phyloP scores from a whole-genome alignment of 2,888 invertebrate genomes.

The Drosophila mimica region DNA sequence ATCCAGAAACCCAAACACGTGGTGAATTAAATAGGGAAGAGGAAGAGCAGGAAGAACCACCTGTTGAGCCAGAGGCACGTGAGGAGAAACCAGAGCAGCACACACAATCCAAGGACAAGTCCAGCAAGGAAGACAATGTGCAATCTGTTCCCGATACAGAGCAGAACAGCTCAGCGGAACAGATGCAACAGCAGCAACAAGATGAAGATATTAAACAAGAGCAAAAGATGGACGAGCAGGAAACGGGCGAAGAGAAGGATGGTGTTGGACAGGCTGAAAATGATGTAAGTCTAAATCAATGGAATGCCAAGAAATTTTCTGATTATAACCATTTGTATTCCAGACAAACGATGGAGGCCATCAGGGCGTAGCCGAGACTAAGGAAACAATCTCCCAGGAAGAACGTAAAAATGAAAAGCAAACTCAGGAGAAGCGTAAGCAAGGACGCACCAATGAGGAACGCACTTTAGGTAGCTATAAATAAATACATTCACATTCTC shows the following conservation, averaged over 20 bases:
- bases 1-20: slow-evolving; percentile 86
- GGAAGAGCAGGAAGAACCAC: slow-evolving; percentile 86
- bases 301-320: too few species aligned
- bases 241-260: slow-evolving; percentile 87
- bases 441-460: slow-evolving; percentile 91
- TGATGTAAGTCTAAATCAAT: slow-evolving; percentile 84
- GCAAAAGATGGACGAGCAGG: slow-evolving; percentile 86
- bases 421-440: slow-evolving; percentile 88
- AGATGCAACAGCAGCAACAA: slow-evolving; percentile 84
- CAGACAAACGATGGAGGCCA: slow-evolving; percentile 88
- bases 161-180: slow-evolving; percentile 83
- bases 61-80: slow-evolving; percentile 86
- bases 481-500: not conserved
- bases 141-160: slow-evolving; percentile 83
- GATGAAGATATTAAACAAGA: slow-evolving; percentile 84
- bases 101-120: slow-evolving; percentile 83
- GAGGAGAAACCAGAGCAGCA: slow-evolving; percentile 84
- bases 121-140: slow-evolving; percentile 84
- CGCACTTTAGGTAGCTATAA: slow-evolving; percentile 86
- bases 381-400: slow-evolving; percentile 84
- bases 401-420: slow-evolving; percentile 83
- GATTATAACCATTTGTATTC: not conserved
- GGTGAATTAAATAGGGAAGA: slow-evolving; percentile 77
- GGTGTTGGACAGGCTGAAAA: slow-evolving; percentile 91
- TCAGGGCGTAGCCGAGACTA: slow-evolving; percentile 86